Conservation (phyloP, 2,113 vertebrate genomes). For the Cephalopholis sonnerati region DNA sequence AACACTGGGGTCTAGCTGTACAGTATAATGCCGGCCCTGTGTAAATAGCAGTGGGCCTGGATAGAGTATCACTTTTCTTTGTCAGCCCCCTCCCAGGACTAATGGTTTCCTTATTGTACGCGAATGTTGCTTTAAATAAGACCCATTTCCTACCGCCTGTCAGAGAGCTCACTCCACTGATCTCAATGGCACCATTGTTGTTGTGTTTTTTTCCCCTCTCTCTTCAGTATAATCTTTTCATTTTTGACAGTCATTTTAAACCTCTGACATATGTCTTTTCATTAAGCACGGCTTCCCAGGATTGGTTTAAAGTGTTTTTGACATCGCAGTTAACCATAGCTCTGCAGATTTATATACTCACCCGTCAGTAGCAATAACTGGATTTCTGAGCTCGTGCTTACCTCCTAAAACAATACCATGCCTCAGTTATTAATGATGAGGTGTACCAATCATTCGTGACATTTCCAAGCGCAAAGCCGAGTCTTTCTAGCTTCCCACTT, state of each 20-base stretch:
- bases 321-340: slow-evolving; percentile 29
- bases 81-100: slow-evolving; percentile 70
- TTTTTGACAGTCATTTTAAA: slow-evolving; percentile 38
- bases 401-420: slow-evolving; percentile 32
- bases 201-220: slow-evolving; percentile 30
- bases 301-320: slow-evolving; percentile 50
- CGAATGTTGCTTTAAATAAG: slow-evolving; percentile 64
- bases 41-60: slow-evolving; percentile 69
- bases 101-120: slow-evolving; percentile 79
- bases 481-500: slow-evolving; percentile 27
- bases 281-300: slow-evolving; percentile 11
- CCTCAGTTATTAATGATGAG: slow-evolving; percentile 37
- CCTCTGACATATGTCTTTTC: slow-evolving; percentile 38
- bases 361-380: slow-evolving; percentile 32
- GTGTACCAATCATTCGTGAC: slow-evolving; percentile 9
- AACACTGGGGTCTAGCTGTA: slow-evolving; percentile 77
- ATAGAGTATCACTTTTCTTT: slow-evolving; percentile 76
- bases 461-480: slow-evolving; percentile 38
- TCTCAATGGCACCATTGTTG: slow-evolving; percentile 64
- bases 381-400: slow-evolving; percentile 20
- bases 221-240: slow-evolving; percentile 19
- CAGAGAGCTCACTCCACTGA: slow-evolving; percentile 26
- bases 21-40: slow-evolving; percentile 73
- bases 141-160: slow-evolving; percentile 52
- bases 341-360: slow-evolving; percentile 16